Base-by-base conservation (phyloP, 2,888 invertebrate genomes). In the Phoenoteleia sp. region DNA sequence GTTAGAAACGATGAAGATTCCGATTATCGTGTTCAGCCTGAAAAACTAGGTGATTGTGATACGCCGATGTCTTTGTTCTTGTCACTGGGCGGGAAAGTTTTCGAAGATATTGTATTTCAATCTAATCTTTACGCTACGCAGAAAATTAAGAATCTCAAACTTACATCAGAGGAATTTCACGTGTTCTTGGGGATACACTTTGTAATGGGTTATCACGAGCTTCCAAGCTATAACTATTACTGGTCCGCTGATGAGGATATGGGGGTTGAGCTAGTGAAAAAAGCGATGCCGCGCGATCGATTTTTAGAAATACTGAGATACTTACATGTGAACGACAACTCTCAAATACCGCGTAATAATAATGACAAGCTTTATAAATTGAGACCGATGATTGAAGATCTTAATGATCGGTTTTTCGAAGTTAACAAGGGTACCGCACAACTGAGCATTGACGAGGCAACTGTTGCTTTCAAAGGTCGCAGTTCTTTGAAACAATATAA, bases 301-400 rank as follows among this genome's bases (percentile, higher is more conserved):
- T 1, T 29, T 13, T 13, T 25, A 58, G 1, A 42, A 33, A 39
- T 25, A 71, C 3, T 45, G 9, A 1, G 52, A 3, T 39, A 39
- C n/a, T 74, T 47, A 29, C 74, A 33, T 27, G 74, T 17, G 5
- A 62, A 15, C 58, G 71, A 71, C 11, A 56, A 71, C 29, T 56
- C 42, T 1, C 9, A 25, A 36, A 56, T 71, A 2, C 56, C 56
- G 45, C 17, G 25, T 13, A 21, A 13, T 7, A 71, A 71, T 71
- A 56, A 23, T 29, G 71, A 58, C 33, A 71, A 71, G 27, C 29
- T 71, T 19, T 71, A 47, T 27, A 71, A 71, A 58, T 7, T 58
- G 7, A 54, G 71, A n/a, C 71, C 71, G 19, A 56, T 71, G 27
- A 71, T 71, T 58, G 71, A 47, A 17, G 45, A 23, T 25, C 71